Evolutionary conservation across 2,888 invertebrate genomes (phyloP).

Genomic region (Microplitis manilae): DNA sequence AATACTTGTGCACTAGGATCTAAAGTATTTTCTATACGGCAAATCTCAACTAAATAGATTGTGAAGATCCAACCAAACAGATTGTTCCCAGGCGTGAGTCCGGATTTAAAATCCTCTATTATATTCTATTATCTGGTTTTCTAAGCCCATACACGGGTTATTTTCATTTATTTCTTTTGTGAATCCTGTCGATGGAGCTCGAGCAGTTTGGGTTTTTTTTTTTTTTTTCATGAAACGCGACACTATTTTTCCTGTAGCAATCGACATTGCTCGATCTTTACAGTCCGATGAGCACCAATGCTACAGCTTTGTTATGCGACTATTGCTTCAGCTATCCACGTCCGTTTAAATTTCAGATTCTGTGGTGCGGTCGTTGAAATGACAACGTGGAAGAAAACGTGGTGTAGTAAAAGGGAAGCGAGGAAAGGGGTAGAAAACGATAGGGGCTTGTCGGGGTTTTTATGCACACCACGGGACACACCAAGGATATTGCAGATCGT

Average conservation of each 20-base stretch:
- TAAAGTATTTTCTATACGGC: no score
- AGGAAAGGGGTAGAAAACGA: no score
- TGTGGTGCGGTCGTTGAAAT: not conserved
- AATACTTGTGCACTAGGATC: no score
- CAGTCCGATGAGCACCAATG: conserved; percentile 33
- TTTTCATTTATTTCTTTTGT: not conserved
- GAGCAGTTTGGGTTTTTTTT: not conserved
- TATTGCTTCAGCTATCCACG: no score
- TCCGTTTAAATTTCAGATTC: no score
- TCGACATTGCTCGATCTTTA: conserved; percentile 32
- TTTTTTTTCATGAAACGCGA: not conserved
- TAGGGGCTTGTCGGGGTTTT: conserved; percentile 3
- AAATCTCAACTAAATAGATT: not conserved
- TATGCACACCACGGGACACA: conserved; percentile 34
- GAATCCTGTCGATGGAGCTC: not conserved
- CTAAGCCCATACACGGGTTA: not conserved
- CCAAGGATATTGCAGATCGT: not conserved
- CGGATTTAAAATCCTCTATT: conserved; percentile 1
- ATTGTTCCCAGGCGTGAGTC: conserved; percentile 18
- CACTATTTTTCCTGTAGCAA: conserved; percentile 24
- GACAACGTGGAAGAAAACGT: not conserved
- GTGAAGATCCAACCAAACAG: not conserved
- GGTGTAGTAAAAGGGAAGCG: no score
- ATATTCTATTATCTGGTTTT: conserved; percentile 6
- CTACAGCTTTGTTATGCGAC: conserved; percentile 17